phyloP scores from a whole-genome alignment of 2,113 vertebrate species.

The Crotalus helleri region DNA sequence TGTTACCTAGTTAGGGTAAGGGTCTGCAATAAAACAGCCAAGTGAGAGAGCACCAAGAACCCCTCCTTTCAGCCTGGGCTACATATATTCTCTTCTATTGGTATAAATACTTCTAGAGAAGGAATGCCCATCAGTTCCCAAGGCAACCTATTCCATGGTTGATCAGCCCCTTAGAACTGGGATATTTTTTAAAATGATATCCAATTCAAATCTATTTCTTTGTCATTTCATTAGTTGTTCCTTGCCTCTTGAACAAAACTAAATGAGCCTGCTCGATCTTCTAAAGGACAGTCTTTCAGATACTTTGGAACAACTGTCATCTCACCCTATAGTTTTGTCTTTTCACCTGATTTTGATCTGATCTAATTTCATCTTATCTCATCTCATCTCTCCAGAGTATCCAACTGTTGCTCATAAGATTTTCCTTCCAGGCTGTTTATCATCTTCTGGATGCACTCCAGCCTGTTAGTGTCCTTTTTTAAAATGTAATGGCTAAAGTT shows the following conservation, averaged over 20 bases:
- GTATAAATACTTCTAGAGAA: background rate
- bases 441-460: background rate
- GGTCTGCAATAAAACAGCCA: background rate
- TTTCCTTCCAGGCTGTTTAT: background rate
- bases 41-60: background rate
- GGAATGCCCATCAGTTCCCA: background rate
- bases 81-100: background rate
- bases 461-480: background rate
- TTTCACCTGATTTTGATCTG: background rate
- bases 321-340: background rate
- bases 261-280: background rate
- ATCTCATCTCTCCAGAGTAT: background rate
- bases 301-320: background rate
- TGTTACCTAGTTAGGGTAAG: background rate
- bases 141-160: background rate
- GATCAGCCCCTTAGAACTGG: background rate
- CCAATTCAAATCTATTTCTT: background rate
- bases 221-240: background rate
- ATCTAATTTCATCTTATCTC: background rate
- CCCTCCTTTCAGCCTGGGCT: background rate
- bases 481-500: background rate
- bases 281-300: background rate
- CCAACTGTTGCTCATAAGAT: background rate
- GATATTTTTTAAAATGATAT: background rate
- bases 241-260: background rate